A percentile compares a stretch with the other conserved stretches of the same genome.
Conservation (phyloP, 37 sponge, comb jelly and placozoan species). For the Petrosia ficiformis region DNA sequence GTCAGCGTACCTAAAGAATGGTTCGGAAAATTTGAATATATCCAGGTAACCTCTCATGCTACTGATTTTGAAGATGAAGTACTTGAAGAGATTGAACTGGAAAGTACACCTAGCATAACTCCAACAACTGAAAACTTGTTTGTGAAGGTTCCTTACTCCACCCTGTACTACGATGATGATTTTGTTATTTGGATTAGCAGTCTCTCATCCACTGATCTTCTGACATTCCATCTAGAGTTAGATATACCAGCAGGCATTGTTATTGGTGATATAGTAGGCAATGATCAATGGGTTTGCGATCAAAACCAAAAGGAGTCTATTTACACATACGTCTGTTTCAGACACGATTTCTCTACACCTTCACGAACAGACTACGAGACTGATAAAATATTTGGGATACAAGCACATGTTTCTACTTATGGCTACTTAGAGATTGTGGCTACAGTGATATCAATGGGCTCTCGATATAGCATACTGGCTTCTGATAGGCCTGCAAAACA, state of each 20-base stretch:
- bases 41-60: slow-evolving; percentile 17
- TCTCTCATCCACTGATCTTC: background rate
- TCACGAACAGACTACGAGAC: slow-evolving; percentile 6
- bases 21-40: slow-evolving; percentile 28
- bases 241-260: background rate
- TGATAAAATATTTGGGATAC: slow-evolving; percentile 18
- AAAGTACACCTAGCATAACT: background rate
- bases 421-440: background rate
- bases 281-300: slow-evolving; percentile 18
- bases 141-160: slow-evolving; percentile 24
- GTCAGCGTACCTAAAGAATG: slow-evolving; percentile 42
- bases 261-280: background rate
- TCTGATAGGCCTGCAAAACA: background rate
- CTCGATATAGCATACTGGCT: background rate
- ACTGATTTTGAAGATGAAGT: background rate
- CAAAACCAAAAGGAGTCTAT: background rate
- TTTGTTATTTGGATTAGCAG: slow-evolving; percentile 36
- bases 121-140: slow-evolving; percentile 9
- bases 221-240: slow-evolving; percentile 28
- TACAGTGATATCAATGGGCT: background rate
- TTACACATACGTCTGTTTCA: slow-evolving; percentile 21
- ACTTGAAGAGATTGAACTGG: slow-evolving; percentile 17
- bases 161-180: slow-evolving; percentile 5
- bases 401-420: background rate
- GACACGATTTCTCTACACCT: background rate